Evolutionary conservation across 2,113 vertebrate genomes (phyloP).

Genomic region (Pelecanus crispus): DNA sequence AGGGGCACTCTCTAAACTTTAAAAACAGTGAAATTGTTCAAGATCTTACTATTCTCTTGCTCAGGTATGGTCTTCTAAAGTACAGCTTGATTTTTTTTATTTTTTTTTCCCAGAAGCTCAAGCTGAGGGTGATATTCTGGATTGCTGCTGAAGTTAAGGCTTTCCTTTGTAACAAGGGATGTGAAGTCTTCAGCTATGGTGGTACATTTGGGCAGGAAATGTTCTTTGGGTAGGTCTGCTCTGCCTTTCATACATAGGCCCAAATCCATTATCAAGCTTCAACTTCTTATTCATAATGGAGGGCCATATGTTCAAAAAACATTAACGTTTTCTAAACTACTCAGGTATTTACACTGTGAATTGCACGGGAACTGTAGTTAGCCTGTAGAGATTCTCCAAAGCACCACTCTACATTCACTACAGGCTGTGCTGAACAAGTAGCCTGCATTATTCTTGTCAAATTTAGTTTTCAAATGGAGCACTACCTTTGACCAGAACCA

Average conservation of each 20-base stretch:
- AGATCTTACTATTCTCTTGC: not conserved
- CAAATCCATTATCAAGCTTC: not conserved
- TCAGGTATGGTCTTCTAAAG: not conserved
- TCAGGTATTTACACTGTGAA: not conserved
- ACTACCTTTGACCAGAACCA: not conserved
- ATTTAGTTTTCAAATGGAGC: not conserved
- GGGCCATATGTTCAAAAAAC: not conserved
- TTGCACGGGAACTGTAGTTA: not conserved
- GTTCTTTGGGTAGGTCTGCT: not conserved
- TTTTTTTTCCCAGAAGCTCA: not conserved
- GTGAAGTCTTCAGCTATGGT: not conserved
- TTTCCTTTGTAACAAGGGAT: not conserved
- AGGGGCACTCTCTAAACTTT: not conserved
- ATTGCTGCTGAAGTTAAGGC: not conserved
- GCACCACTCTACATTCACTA: not conserved
- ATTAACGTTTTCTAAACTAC: not conserved
- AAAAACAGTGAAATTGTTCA: not conserved
- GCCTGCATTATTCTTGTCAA: not conserved
- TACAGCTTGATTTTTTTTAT: not conserved
- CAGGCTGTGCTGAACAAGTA: not conserved
- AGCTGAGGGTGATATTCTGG: not conserved
- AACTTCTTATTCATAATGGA: not conserved
- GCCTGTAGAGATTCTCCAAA: not conserved
- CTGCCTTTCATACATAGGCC: not conserved
- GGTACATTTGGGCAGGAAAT: not conserved